Conservation (phyloP, 1,140 invertebrate species). For the Pogonognathellus flavescens region DNA sequence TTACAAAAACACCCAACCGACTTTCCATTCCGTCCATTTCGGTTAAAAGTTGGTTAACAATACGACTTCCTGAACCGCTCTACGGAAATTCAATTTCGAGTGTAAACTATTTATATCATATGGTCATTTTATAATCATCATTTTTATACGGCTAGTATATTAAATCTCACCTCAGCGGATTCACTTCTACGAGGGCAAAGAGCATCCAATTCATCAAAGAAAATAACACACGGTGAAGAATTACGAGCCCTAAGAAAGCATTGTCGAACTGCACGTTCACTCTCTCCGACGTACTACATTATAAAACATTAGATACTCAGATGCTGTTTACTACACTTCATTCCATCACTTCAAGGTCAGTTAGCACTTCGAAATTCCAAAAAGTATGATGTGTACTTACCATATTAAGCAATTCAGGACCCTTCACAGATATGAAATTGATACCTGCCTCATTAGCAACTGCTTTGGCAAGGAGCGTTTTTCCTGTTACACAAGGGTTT, state of each 20-base stretch:
- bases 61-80: constrained; percentile 80
- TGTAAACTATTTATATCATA: too few relatives aligned
- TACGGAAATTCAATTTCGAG: constrained; percentile 69
- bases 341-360: too few relatives aligned
- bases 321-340: background rate
- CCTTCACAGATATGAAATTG: constrained; percentile 97
- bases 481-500: too few relatives aligned
- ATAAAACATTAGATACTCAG: constrained; percentile 5
- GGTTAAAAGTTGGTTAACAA: constrained; percentile 97
- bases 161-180: constrained; percentile 75
- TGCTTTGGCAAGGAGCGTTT: constrained; percentile 93
- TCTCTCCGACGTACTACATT: constrained; percentile 96
- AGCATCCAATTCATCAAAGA: constrained; percentile 99
- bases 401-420: constrained; percentile 96
- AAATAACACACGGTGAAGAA: constrained; percentile 98
- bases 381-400: too few relatives aligned
- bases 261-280: constrained; percentile 94
- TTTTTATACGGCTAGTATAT: too few relatives aligned
- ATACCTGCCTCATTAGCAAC: constrained; percentile 94
- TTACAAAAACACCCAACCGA: constrained; percentile 88
- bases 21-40: constrained; percentile 98
- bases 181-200: constrained; percentile 91
- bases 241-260: constrained; percentile 95
- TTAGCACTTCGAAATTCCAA: too few relatives aligned
- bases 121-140: too few relatives aligned